Evolutionary conservation across 2,113 vertebrate species (phyloP).

Genomic region (Tamias sibiricus): DNA sequence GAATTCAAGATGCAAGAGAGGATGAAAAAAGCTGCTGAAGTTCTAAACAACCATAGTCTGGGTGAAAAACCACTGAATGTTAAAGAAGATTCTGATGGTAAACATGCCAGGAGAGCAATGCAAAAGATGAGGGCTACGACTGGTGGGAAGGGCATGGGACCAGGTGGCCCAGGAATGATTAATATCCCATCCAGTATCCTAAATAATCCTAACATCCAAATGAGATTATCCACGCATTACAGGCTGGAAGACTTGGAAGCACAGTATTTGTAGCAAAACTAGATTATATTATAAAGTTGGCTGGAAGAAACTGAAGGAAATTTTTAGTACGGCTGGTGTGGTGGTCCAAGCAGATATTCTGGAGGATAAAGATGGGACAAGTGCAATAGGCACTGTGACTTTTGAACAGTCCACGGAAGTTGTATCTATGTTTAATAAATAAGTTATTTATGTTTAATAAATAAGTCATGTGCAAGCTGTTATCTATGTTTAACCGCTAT

Average conservation of each 20-base stretch:
- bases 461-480: too few relatives aligned
- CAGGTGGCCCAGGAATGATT: slow-evolving; percentile 92
- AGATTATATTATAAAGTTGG: slow-evolving; percentile 95
- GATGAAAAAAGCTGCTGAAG: slow-evolving; percentile 98
- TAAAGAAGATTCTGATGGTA: slow-evolving; percentile 96
- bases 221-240: slow-evolving; percentile 97
- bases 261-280: slow-evolving; percentile 98
- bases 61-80: slow-evolving; percentile 97
- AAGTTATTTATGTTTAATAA: slow-evolving; percentile 97
- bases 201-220: slow-evolving; percentile 98
- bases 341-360: slow-evolving; percentile 95
- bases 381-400: slow-evolving; percentile 97
- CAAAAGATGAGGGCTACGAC: slow-evolving; percentile 91
- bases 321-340: slow-evolving; percentile 96
- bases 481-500: slow-evolving; percentile 95
- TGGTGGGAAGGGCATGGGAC: slow-evolving; percentile 91
- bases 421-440: slow-evolving; percentile 95
- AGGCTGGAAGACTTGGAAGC: slow-evolving; percentile 96
- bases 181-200: slow-evolving; percentile 96
- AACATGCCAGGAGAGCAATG: slow-evolving; percentile 95
- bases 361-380: slow-evolving; percentile 98
- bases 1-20: slow-evolving; percentile 92
- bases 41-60: slow-evolving; percentile 97
- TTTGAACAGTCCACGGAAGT: slow-evolving; percentile 97
- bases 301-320: slow-evolving; percentile 99